Percentiles rank a stretch among this genome's conserved stretches.
phyloP scores from a whole-genome alignment of 1,140 invertebrate species.

The Trachelipus rathkii region DNA sequence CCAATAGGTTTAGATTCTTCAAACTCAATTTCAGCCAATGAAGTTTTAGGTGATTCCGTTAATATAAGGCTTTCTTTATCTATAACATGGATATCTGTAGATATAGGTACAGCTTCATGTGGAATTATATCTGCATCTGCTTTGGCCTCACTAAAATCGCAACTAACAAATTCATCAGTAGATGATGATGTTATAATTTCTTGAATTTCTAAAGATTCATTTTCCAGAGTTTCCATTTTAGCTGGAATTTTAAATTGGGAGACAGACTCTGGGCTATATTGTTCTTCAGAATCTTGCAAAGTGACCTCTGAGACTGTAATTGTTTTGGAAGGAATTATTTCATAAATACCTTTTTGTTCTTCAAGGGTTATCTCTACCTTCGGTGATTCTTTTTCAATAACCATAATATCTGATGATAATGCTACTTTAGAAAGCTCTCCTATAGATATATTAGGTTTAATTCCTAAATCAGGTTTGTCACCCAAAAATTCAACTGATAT shows the following conservation, averaged over 20 bases:
- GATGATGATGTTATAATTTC: background rate
- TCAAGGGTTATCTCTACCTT: constrained; percentile 46
- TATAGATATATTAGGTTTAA: constrained; percentile 31
- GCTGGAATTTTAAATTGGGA: background rate
- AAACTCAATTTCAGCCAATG: too few relatives aligned
- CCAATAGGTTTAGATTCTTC: too few relatives aligned
- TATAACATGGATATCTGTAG: background rate
- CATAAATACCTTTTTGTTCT: too few relatives aligned
- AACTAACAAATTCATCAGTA: background rate
- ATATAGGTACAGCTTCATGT: background rate
- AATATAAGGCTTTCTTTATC: too few relatives aligned
- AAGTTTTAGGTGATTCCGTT: too few relatives aligned
- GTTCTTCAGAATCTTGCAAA: background rate
- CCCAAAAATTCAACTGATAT: constrained; percentile 19
- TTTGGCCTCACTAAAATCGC: background rate
- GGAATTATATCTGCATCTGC: background rate
- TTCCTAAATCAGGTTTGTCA: constrained; percentile 9
- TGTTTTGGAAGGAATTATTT: background rate
- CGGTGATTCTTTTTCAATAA: constrained; percentile 31
- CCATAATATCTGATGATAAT: constrained; percentile 32
- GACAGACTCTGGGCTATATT: constrained; percentile 12
- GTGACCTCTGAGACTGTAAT: background rate
- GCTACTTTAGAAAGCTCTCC: constrained; percentile 31
- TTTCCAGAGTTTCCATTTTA: background rate
- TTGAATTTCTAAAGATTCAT: background rate